Evolutionary conservation across 1,140 invertebrate species (phyloP), one percentile per base, ranked within the genome.

Genomic region (Temnothorax nylanderi): DNA sequence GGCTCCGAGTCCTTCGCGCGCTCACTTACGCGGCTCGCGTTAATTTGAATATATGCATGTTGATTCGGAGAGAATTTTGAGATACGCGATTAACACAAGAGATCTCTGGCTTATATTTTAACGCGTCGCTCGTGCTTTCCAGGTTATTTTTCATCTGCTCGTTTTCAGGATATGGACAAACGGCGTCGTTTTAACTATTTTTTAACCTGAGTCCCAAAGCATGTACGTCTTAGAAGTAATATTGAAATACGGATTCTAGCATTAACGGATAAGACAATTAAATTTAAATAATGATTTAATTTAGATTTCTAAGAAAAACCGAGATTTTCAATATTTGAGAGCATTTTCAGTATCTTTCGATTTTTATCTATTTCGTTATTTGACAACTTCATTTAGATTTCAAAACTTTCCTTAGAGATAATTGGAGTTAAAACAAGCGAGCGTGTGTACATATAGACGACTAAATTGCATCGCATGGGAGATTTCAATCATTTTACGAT

Each of bases 41-140:
- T 84, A 84, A 84, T 84, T 84, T 84, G 80, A 84, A 84, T 84
- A 84, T 84, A 84, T 84, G 80, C 69, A 84, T 84, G 80, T 84
- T 84, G 71, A 84, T 84, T 74, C 80, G 26, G 41, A 37, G 80
- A 74, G 41, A 84, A 84, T 84, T 84, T 84, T 74, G 69, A 74
- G 80, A 84, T 84, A 75, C 69, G 69, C 69, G 80, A 84, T 84
- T 84, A 84, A 74, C 80, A 60, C 54, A 18, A 16, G 47, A 56
- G 78, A 26, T 0, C 26, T 44, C 78, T 44, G 65, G 44, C 77
- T 81, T 69, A 71, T 71, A 81, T 71, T 81, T 81, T 81, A 81
- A 81, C 77, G 64, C 64, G 49, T 72, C 51, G 77, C 64, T 81
- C 77, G 49, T 56, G 65, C 21, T 69, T 44, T 16, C 21, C 41